A percentile compares a stretch with the other conserved stretches of the same genome.
Conservation (phyloP, 2,888 invertebrate genomes). For the Drepanosiphum platanoidis region DNA sequence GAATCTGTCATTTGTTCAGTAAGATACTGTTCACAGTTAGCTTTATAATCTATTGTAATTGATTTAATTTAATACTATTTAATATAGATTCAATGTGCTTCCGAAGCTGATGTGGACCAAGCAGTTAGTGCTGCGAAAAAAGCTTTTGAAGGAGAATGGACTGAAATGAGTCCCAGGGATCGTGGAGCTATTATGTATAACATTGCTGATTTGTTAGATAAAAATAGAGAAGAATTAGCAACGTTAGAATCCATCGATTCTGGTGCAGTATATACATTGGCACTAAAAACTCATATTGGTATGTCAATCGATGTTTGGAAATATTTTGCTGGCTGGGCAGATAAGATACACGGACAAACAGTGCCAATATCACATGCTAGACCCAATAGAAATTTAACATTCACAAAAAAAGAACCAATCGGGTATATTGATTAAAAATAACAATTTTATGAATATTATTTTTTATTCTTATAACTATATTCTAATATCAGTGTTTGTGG, state of each 20-base stretch:
- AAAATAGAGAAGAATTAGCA: conserved; percentile 93
- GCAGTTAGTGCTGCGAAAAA: conserved; percentile 89
- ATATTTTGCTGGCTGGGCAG: conserved; percentile 97
- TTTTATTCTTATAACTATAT: conserved; percentile 57
- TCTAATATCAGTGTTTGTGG: conserved; percentile 79
- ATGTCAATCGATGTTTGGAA: conserved; percentile 98
- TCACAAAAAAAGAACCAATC: conserved; percentile 90
- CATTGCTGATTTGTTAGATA: conserved; percentile 93
- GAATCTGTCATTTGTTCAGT: conserved; percentile 82
- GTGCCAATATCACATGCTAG: conserved; percentile 93
- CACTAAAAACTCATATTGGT: conserved; percentile 94
- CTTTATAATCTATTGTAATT: not conserved
- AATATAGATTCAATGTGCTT: conserved; percentile 74
- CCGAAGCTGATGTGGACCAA: conserved; percentile 82
- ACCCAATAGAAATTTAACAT: conserved; percentile 88
- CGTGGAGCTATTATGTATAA: conserved; percentile 85
- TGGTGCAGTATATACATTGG: conserved; percentile 96
- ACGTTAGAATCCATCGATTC: conserved; percentile 94
- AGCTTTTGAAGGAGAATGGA: conserved; percentile 93
- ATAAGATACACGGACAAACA: conserved; percentile 92
- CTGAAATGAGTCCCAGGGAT: conserved; percentile 92
- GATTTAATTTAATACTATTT: not conserved
- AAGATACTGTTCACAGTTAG: conserved; percentile 55
- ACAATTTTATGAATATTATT: conserved; percentile 34
- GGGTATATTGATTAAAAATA: conserved; percentile 71